A percentile compares a stretch with the other conserved stretches of the same genome.
Evolutionary conservation across 2,888 invertebrate genomes (phyloP).

Genomic region (Dusona sp.): DNA sequence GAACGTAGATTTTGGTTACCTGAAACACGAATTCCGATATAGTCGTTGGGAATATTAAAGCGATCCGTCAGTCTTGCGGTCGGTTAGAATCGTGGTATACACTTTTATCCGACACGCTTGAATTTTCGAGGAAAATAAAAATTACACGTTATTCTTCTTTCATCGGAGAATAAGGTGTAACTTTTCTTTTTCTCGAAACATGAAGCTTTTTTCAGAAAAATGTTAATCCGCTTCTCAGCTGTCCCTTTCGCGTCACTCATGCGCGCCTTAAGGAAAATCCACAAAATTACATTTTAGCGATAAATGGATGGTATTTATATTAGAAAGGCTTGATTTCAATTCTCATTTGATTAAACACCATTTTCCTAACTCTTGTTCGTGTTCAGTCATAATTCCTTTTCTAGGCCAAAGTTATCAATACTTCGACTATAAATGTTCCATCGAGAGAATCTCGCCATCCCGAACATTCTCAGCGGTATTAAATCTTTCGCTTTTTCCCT

Average conservation of each 20-base stretch:
- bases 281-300: not conserved
- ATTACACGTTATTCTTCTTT: too few relatives aligned
- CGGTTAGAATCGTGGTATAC: too few relatives aligned
- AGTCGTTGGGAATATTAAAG: not conserved
- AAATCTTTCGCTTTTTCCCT: constrained; percentile 8
- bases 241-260: too few relatives aligned
- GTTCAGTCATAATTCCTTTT: not conserved
- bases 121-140: too few relatives aligned
- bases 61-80: too few relatives aligned
- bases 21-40: not conserved
- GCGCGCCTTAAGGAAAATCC: not conserved
- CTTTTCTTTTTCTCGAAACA: too few relatives aligned
- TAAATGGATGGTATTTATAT: not conserved
- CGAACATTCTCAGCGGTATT: constrained; percentile 6
- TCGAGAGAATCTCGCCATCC: not conserved
- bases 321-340: not conserved
- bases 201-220: too few relatives aligned
- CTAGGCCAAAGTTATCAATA: not conserved
- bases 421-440: not conserved
- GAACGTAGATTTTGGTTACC: not conserved
- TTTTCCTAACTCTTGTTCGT: not conserved
- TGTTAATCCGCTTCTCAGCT: too few relatives aligned
- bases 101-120: too few relatives aligned
- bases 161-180: too few relatives aligned
- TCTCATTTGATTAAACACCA: not conserved